Conservation (phyloP, 2,888 invertebrate species). For the Eurois occulta region DNA sequence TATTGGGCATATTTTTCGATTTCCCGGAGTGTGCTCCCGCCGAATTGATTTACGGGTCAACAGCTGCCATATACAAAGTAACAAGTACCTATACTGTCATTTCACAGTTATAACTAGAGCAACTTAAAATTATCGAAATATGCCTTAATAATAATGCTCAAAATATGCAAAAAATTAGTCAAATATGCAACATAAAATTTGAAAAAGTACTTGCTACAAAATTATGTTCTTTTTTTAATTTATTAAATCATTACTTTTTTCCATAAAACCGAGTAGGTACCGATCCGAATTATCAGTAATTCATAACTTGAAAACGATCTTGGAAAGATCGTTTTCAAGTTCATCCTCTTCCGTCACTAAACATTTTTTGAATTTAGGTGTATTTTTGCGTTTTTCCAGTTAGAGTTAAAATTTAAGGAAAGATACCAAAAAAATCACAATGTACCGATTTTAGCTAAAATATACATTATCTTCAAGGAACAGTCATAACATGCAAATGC, state of each 20-base stretch:
- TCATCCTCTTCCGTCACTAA: no score
- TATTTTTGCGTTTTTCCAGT: not conserved
- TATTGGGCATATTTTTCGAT: conserved; percentile 81
- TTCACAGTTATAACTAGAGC: not conserved
- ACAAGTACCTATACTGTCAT: not conserved
- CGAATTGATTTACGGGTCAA: conserved; percentile 78
- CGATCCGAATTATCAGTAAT: not conserved
- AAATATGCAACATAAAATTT: not conserved
- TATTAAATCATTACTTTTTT: not conserved
- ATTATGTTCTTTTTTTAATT: not conserved
- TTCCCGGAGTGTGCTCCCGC: conserved; percentile 72
- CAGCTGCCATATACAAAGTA: conserved; percentile 47
- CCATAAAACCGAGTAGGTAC: not conserved
- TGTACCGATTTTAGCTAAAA: no score
- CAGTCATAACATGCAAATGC: not conserved
- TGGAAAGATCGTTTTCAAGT: no score
- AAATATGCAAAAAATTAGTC: not conserved
- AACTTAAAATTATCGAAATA: not conserved
- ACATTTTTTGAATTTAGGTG: no score
- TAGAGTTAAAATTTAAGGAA: no score
- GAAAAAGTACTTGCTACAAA: not conserved
- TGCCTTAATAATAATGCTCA: not conserved
- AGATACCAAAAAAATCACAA: no score
- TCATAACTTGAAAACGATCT: not conserved
- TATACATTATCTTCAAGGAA: no score